These are phyloP conservation scores for Dicerorhinus sumatrensis DNA, from an alignment of 2,113 vertebrate genomes.

Conservation along the genomic window DNA sequence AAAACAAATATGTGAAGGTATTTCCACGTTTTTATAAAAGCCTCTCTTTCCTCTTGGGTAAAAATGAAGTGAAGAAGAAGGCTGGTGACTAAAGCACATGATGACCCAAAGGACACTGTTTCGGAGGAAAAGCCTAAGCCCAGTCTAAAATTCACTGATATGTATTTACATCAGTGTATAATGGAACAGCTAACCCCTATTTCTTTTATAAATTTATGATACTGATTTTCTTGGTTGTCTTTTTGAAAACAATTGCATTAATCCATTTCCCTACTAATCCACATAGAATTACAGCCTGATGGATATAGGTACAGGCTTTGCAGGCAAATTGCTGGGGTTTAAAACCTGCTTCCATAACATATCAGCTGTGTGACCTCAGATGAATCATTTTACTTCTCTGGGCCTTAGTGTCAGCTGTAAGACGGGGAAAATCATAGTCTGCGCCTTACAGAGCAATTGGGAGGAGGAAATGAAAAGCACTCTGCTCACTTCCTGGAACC, in stretches of 20 bases:
- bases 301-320: background rate
- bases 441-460: background rate
- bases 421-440: background rate
- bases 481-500: background rate
- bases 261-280: conserved; percentile 18
- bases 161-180: background rate
- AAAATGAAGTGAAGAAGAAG: background rate
- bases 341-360: background rate
- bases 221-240: conserved; percentile 42
- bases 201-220: conserved; percentile 13
- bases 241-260: conserved; percentile 8
- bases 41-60: background rate
- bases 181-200: background rate
- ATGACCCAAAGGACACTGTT: background rate
- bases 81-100: background rate
- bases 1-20: conserved; percentile 22
- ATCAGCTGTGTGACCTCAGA: conserved; percentile 23
- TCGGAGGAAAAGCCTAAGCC: background rate
- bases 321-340: background rate
- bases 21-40: background rate
- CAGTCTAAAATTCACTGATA: background rate
- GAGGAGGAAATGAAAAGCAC: background rate
- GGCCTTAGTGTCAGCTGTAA: background rate
- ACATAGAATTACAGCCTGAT: background rate
- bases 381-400: conserved; percentile 23